A percentile compares a stretch with the other conserved stretches of the same genome.
phyloP scores from a whole-genome alignment of 2,888 invertebrate genomes.

The Parnassius glacialis region DNA sequence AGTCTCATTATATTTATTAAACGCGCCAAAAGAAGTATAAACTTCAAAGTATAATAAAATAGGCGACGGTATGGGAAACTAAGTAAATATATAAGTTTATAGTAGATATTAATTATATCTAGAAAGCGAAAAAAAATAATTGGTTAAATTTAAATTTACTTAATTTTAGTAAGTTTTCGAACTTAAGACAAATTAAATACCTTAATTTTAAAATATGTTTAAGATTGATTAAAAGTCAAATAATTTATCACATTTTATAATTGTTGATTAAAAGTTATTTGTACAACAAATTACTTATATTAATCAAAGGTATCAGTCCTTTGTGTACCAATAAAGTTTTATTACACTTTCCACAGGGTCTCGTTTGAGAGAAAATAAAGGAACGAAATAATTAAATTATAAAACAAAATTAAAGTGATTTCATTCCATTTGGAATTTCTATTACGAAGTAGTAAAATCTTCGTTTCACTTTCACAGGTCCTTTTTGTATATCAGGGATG shows the following conservation, averaged over 20 bases:
- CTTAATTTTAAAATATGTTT: too few relatives aligned
- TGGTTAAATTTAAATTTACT: too few relatives aligned
- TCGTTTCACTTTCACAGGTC: conserved; percentile 15
- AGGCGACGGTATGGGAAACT: too few relatives aligned
- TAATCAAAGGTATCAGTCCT: conserved; percentile 13
- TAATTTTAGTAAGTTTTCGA: too few relatives aligned
- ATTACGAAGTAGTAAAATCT: conserved; percentile 30
- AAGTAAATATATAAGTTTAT: too few relatives aligned
- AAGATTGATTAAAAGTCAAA: background rate
- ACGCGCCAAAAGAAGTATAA: too few relatives aligned
- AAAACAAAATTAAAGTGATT: conserved; percentile 30
- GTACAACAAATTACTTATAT: background rate
- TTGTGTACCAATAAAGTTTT: conserved; percentile 14
- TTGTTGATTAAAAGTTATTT: too few relatives aligned
- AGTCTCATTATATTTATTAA: too few relatives aligned
- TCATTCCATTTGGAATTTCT: conserved; percentile 30
- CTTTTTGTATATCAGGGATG: conserved; percentile 26
- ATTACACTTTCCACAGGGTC: conserved; percentile 2
- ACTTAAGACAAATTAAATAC: too few relatives aligned
- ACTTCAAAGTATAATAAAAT: too few relatives aligned
- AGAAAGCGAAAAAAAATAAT: too few relatives aligned
- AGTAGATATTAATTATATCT: too few relatives aligned
- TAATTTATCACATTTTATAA: background rate
- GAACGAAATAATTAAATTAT: conserved; percentile 31
- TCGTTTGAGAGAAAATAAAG: conserved; percentile 16